phyloP scores from a whole-genome alignment of 2,888 invertebrate species.

The Tetropium fuscum region DNA sequence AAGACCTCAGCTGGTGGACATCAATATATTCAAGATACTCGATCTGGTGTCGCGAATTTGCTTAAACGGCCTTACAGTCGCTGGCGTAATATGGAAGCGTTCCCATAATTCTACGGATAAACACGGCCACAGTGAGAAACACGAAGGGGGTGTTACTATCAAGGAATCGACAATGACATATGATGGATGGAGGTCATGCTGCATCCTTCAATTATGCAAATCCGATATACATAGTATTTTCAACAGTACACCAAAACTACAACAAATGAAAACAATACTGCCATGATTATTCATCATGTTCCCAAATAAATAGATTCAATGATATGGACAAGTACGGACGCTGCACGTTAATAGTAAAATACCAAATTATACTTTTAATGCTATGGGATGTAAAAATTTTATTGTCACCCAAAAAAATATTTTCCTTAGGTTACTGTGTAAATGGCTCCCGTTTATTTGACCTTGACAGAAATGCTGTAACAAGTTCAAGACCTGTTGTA shows the following conservation, averaged over 20 bases:
- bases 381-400: too few relatives aligned
- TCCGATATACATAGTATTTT: too few relatives aligned
- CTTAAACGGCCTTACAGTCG: slow-evolving; percentile 61
- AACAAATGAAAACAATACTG: too few relatives aligned
- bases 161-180: slow-evolving; percentile 30
- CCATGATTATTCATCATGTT: too few relatives aligned
- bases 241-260: too few relatives aligned
- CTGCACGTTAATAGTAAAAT: too few relatives aligned
- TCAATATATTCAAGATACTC: slow-evolving; percentile 63
- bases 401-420: slow-evolving; percentile 7
- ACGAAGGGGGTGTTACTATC: slow-evolving; percentile 45
- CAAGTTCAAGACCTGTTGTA: neutral
- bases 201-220: neutral
- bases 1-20: slow-evolving; percentile 59
- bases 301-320: too few relatives aligned
- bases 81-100: slow-evolving; percentile 64
- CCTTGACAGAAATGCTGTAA: neutral
- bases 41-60: slow-evolving; percentile 65
- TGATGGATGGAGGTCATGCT: slow-evolving; percentile 12
- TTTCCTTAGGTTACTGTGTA: slow-evolving; percentile 4
- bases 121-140: slow-evolving; percentile 44
- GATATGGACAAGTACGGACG: too few relatives aligned
- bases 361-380: too few relatives aligned
- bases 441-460: slow-evolving; percentile 6
- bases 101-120: slow-evolving; percentile 60